phyloP scores from a whole-genome alignment of 2,888 invertebrate species.

The Reticulitermes lucifugus region DNA sequence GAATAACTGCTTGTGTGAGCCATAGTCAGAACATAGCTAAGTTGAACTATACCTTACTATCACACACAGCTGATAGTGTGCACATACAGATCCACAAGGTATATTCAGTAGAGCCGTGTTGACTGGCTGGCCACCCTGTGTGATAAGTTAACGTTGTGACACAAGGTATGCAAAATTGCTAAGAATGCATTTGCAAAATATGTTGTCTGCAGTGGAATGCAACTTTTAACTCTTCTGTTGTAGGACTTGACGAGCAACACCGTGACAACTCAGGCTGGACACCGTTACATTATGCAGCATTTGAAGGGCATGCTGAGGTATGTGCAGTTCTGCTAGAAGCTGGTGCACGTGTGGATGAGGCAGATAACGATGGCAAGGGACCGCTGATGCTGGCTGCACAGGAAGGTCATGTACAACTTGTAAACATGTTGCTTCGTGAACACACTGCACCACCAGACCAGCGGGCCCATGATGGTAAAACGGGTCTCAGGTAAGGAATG shows the following conservation, averaged over 20 bases:
- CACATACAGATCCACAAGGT: too few species aligned
- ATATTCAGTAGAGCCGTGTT: too few species aligned
- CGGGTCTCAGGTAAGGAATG: conserved; percentile 75
- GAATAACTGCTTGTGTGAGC: too few species aligned
- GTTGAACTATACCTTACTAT: too few species aligned
- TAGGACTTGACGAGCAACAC: conserved; percentile 84
- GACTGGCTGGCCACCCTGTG: too few species aligned
- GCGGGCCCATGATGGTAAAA: conserved; percentile 90
- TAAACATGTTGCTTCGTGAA: conserved; percentile 76
- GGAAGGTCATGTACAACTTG: conserved; percentile 81
- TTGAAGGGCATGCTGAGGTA: conserved; percentile 90
- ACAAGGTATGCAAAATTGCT: too few species aligned
- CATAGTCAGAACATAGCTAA: too few species aligned
- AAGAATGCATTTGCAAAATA: too few species aligned
- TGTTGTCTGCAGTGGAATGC: too few species aligned
- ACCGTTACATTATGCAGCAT: conserved; percentile 94
- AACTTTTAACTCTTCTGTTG: not conserved
- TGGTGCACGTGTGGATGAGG: conserved; percentile 81
- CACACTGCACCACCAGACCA: conserved; percentile 86
- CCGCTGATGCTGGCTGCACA: conserved; percentile 90
- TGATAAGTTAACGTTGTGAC: too few species aligned
- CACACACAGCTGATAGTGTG: too few species aligned
- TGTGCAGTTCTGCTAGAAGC: conserved; percentile 86
- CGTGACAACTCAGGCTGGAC: conserved; percentile 98
- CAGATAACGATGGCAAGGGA: conserved; percentile 92